phyloP scores from a whole-genome alignment of 2,888 invertebrate species.

The Pandemis corylana region DNA sequence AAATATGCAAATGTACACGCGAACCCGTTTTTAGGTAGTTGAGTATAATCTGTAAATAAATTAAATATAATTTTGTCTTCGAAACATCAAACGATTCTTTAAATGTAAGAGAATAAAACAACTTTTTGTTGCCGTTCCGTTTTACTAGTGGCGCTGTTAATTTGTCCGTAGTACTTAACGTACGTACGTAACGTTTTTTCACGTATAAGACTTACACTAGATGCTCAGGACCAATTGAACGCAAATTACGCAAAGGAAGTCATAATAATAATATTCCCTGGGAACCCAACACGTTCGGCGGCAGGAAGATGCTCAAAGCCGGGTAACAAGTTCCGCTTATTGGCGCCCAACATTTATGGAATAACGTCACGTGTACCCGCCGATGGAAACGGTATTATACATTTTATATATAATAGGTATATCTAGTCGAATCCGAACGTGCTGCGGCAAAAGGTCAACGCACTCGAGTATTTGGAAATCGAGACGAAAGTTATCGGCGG shows the following conservation, averaged over 20 bases:
- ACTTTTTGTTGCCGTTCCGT: too few species aligned
- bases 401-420: slow-evolving; percentile 1
- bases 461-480: slow-evolving; percentile 18
- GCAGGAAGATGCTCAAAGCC: not conserved
- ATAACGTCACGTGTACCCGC: slow-evolving; percentile 26
- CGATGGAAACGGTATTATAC: slow-evolving; percentile 29
- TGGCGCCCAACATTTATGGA: slow-evolving; percentile 12
- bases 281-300: not conserved
- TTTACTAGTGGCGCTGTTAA: too few species aligned
- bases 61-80: too few species aligned
- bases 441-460: slow-evolving; percentile 16
- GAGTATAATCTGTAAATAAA: too few species aligned
- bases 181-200: too few species aligned
- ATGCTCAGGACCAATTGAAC: too few species aligned
- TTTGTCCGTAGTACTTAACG: too few species aligned
- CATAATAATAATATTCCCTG: not conserved
- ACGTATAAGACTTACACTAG: too few species aligned
- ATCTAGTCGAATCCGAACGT: slow-evolving; percentile 5
- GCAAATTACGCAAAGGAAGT: not conserved
- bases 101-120: too few species aligned
- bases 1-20: too few species aligned
- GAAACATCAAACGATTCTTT: too few species aligned
- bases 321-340: slow-evolving; percentile 9
- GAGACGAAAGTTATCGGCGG: slow-evolving; percentile 17
- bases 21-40: too few species aligned